phyloP scores from a whole-genome alignment of 2,888 invertebrate species.

The Lepidonotus clava region DNA sequence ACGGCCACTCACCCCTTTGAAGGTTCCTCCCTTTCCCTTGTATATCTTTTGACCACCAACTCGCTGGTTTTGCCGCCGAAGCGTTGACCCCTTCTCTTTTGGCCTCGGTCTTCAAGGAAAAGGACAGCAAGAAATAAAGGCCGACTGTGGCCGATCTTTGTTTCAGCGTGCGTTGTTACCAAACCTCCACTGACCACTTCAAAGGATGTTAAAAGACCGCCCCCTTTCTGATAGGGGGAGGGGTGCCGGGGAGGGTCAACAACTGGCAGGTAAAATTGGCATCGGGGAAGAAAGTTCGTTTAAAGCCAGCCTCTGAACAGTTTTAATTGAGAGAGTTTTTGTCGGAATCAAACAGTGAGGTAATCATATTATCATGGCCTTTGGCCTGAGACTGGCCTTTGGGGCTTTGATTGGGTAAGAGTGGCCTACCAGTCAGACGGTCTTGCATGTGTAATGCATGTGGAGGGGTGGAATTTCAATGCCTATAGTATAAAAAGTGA shows the following conservation, averaged over 20 bases:
- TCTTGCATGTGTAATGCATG: too few species aligned
- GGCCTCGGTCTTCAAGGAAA: neutral
- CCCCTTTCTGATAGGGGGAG: neutral
- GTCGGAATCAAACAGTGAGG: neutral
- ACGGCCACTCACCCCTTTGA: neutral
- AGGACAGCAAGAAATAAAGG: neutral
- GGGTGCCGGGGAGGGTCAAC: neutral
- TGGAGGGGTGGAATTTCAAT: too few species aligned
- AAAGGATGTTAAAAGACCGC: neutral
- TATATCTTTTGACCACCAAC: conserved; percentile 7
- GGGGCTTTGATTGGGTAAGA: too few species aligned
- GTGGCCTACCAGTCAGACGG: too few species aligned
- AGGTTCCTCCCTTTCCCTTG: neutral
- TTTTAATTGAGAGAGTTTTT: neutral
- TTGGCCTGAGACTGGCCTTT: too few species aligned
- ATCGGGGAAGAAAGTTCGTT: neutral
- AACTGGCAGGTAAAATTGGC: too few species aligned
- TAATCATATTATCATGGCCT: too few species aligned
- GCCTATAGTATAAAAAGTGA: too few species aligned
- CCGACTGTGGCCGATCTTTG: neutral
- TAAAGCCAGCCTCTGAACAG: neutral
- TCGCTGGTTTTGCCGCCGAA: neutral
- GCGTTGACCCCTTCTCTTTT: neutral
- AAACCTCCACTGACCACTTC: neutral
- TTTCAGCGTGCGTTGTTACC: neutral